Evolutionary conservation across 2,888 invertebrate species (phyloP).

Genomic region (Drosophila anomelani): DNA sequence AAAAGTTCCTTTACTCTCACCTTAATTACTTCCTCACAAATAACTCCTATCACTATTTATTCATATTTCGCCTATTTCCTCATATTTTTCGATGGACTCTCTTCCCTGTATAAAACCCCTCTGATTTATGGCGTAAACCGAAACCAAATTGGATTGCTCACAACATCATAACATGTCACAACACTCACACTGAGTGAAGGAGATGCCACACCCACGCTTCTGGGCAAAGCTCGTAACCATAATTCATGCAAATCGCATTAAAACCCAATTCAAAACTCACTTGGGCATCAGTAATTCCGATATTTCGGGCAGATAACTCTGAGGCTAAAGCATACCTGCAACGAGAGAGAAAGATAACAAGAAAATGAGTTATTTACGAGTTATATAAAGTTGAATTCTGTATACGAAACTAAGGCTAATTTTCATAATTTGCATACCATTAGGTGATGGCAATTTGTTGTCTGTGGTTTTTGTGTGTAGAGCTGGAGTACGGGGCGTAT

Average conservation of each 20-base stretch:
- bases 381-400: conserved; percentile 1
- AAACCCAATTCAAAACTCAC: conserved; percentile 70
- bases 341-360: conserved; percentile 56
- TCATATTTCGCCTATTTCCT: not conserved
- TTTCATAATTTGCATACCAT: conserved; percentile 50
- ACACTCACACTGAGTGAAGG: conserved; percentile 15
- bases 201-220: conserved; percentile 41
- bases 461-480: conserved; percentile 18
- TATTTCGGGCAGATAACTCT: conserved; percentile 15
- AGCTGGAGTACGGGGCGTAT: conserved; percentile 49
- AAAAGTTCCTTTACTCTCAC: not conserved
- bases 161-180: conserved; percentile 49
- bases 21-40: not conserved
- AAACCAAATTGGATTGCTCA: conserved; percentile 27
- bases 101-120: not conserved
- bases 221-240: conserved; percentile 40
- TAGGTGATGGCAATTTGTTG: conserved; percentile 13
- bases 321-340: conserved; percentile 56
- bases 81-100: conserved; percentile 16
- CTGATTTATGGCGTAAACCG: conserved; percentile 31
- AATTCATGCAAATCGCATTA: conserved; percentile 74
- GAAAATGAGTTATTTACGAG: conserved; percentile 34
- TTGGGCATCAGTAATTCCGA: conserved; percentile 54
- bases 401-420: conserved; percentile 46
- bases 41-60: not conserved